Evolutionary conservation across 2,113 vertebrate genomes (phyloP).

Genomic region (Oreochromis tanganicae): DNA sequence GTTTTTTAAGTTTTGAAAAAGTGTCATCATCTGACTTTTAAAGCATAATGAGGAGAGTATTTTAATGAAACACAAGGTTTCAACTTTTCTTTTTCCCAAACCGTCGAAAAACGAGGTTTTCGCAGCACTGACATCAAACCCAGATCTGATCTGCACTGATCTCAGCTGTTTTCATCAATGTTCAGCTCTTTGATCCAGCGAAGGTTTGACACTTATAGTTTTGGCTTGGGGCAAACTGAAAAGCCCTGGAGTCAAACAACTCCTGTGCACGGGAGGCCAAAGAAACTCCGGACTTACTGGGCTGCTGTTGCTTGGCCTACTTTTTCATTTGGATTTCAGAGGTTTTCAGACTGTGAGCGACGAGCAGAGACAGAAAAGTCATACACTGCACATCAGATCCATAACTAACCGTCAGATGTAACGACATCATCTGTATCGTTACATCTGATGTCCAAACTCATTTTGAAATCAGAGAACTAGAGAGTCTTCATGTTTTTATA

Average conservation of each 20-base stretch:
- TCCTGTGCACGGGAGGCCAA: rapidly evolving
- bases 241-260: neutral
- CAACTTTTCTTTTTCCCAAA: neutral
- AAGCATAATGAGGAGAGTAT: neutral
- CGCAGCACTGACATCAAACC: neutral
- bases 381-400: neutral
- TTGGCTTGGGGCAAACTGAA: rapidly evolving
- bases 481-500: neutral
- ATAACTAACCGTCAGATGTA: neutral
- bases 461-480: neutral
- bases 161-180: neutral
- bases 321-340: neutral
- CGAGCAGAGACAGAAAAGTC: neutral
- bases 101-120: neutral
- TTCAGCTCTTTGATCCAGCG: neutral
- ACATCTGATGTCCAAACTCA: neutral
- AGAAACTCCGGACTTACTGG: neutral
- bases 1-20: neutral
- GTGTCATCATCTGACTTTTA: neutral
- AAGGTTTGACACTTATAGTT: neutral
- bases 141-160: neutral
- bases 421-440: neutral
- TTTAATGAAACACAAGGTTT: rapidly evolving
- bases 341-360: neutral
- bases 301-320: neutral